Base-by-base conservation (phyloP, 2,888 invertebrate species). In the Drosophila mimetica region DNA sequence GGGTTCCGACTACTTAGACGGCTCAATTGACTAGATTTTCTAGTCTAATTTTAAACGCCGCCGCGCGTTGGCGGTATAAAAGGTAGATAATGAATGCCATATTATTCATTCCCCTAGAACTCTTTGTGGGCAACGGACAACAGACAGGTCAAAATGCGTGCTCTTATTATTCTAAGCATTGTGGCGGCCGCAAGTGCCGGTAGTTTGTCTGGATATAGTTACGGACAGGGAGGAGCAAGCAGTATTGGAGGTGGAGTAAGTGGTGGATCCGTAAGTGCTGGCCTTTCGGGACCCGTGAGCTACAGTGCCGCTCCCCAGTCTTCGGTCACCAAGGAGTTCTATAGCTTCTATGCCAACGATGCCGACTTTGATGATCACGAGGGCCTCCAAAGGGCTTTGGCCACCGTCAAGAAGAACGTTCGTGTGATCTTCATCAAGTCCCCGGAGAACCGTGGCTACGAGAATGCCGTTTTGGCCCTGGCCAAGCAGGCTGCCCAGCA, bases 401-500 rank as follows among this genome's bases (percentile, higher is more conserved):
- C 76, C 8, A 54, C 85, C 0, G 32, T 88, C 0, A 85, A 89
- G 42, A 89, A 89, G 71, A 83, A 76, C 48, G 76, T 89, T 2
- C 87, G 88, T 16, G 88, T 90, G 2, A 76, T 89, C 44, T 89
- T 89, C 51, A 89, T 90, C 16, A 88, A 86, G 74, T 75, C 82
- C 4, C 90, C 90, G 0, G 89, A 90, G 75, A 89, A 88, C 28
- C 86, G 84, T 4, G 90, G 79, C 14, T 75, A 77, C 46, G 89
- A 85, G 59, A 81, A 89, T 44, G 90, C 90, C 30, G 85, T 85
- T 36, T 57, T 90, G 28, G 77, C 85, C 14, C 41, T 90, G 51
- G 89, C 90, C 28, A 90, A 89, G 34, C 87, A 88, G 63, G 89
- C 89, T 25, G 84, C 85, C 50, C 79, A 90, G 57, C 86, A 89